phyloP scores from a whole-genome alignment of 2,888 invertebrate species.

The Ophion ellenae region DNA sequence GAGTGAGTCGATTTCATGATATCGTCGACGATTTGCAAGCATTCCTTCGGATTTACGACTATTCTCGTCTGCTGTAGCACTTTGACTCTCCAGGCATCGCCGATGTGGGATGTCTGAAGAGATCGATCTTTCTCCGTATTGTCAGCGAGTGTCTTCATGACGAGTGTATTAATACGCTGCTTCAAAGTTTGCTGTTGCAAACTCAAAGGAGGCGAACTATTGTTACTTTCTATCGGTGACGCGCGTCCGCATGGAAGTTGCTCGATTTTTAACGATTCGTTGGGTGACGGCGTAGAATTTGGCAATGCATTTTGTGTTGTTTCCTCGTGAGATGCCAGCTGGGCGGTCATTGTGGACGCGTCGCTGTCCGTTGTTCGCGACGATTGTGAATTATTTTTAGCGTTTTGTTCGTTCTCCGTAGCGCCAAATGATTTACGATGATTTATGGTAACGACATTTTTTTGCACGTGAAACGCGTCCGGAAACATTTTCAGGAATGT shows the following conservation, averaged over 20 bases:
- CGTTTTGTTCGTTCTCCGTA: slow-evolving; percentile 28
- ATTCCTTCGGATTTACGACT: slow-evolving; percentile 91
- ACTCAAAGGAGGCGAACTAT: slow-evolving; percentile 78
- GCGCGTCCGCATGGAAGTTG: slow-evolving; percentile 50
- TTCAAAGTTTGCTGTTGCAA: slow-evolving; percentile 89
- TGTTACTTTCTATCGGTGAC: slow-evolving; percentile 75
- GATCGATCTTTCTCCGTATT: slow-evolving; percentile 89
- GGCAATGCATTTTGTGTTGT: slow-evolving; percentile 18
- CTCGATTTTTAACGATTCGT: slow-evolving; percentile 71
- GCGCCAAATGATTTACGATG: slow-evolving; percentile 86
- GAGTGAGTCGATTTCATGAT: slow-evolving; percentile 86
- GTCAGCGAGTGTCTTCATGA: slow-evolving; percentile 95
- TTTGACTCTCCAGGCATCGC: slow-evolving; percentile 92
- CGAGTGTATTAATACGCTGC: slow-evolving; percentile 94
- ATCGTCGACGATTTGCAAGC: slow-evolving; percentile 90
- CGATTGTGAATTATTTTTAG: slow-evolving; percentile 54
- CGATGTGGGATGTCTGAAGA: slow-evolving; percentile 81
- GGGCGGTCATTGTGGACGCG: not conserved
- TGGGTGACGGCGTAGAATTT: slow-evolving; percentile 41
- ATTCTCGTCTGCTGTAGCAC: slow-evolving; percentile 93
- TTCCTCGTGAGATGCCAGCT: slow-evolving; percentile 12
- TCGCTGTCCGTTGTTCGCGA: slow-evolving; percentile 2
- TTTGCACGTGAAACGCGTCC: slow-evolving; percentile 97
- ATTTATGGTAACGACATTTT: slow-evolving; percentile 94
- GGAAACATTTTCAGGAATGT: slow-evolving; percentile 97